Percentiles rank a stretch among this genome's conserved stretches.
phyloP scores from a whole-genome alignment of 2,113 vertebrate genomes.

The Tragelaphus imberbis region DNA sequence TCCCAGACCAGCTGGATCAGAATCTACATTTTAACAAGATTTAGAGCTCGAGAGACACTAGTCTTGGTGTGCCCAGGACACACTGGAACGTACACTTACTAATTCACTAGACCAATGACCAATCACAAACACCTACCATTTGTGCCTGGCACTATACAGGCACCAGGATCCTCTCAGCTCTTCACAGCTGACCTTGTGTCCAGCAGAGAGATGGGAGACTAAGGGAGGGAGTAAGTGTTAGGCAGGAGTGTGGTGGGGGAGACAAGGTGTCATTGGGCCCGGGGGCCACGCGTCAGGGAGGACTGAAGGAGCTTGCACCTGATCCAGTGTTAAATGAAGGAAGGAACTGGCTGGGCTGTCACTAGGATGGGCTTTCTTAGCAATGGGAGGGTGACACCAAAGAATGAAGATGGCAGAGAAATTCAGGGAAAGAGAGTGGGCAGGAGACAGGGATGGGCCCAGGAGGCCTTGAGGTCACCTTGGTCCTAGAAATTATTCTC shows the following conservation, averaged over 20 bases:
- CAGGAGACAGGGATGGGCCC: not conserved
- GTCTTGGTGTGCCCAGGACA: not conserved
- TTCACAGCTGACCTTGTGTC: not conserved
- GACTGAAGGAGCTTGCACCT: not conserved
- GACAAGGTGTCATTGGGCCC: fast-evolving
- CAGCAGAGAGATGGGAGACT: not conserved
- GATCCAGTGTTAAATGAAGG: not conserved
- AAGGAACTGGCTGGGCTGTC: not conserved
- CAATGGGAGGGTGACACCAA: not conserved
- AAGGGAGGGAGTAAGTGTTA: not conserved
- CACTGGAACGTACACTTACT: not conserved
- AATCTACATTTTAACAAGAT: not conserved
- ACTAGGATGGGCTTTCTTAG: not conserved
- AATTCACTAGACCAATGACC: not conserved
- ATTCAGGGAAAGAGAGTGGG: not conserved
- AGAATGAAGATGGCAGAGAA: not conserved
- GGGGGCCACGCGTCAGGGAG: not conserved
- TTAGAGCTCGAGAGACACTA: not conserved
- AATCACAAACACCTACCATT: no score
- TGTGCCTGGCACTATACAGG: no score
- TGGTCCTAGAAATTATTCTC: not conserved
- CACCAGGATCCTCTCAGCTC: not conserved
- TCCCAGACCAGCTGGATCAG: not conserved
- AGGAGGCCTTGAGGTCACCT: not conserved
- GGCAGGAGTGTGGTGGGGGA: not conserved